Evolutionary conservation across 35 echinoderm and acorn worm species (phyloP).

Genomic region (Diadema setosum): DNA sequence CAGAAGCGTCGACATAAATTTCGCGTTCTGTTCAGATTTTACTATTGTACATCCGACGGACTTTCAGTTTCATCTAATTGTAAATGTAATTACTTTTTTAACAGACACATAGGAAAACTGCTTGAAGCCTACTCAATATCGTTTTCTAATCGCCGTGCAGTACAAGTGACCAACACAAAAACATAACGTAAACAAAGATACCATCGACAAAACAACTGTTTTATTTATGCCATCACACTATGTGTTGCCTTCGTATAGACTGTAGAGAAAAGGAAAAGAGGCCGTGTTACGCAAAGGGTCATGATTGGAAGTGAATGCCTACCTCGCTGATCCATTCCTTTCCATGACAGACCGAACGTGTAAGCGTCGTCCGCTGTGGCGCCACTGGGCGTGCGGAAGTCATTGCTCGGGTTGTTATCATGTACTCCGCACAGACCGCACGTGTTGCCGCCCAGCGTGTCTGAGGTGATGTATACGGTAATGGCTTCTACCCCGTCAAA

Average conservation of each 20-base stretch:
- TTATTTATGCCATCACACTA: neutral
- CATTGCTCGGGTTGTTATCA: constrained; percentile 46
- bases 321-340: neutral
- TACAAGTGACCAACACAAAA: neutral
- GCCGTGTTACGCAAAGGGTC: neutral
- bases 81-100: too few relatives aligned
- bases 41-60: too few relatives aligned
- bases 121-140: too few relatives aligned
- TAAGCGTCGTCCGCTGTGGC: neutral
- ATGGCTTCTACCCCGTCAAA: constrained; percentile 49
- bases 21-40: too few relatives aligned
- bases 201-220: neutral
- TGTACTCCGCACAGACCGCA: constrained; percentile 68
- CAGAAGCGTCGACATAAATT: too few relatives aligned
- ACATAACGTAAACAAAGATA: neutral
- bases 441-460: neutral
- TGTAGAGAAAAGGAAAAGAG: neutral
- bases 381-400: constrained; percentile 21
- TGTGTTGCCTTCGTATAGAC: neutral
- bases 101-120: too few relatives aligned
- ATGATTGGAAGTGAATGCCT: neutral
- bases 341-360: constrained; percentile 52
- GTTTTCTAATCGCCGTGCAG: neutral
- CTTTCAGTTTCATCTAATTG: too few relatives aligned
- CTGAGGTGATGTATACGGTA: constrained; percentile 45